Base-by-base conservation (phyloP, 2,797 vertebrate species). In the Lutjanus campechanus region DNA sequence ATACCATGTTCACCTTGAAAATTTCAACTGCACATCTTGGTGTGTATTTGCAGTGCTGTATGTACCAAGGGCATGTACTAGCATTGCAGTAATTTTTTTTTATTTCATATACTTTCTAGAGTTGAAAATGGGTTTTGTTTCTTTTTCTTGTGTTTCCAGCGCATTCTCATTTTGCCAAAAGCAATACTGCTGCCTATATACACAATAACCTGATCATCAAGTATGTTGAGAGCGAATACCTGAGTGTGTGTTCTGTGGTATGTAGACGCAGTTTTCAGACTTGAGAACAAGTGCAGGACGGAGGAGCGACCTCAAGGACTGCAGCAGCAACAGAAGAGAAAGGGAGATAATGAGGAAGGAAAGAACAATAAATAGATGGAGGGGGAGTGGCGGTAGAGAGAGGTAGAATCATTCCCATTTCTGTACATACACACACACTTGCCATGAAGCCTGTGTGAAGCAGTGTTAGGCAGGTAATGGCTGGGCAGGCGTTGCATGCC, bases 391-490 rank as follows among this genome's bases (percentile, higher is more conserved):
- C 43, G 58, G 46, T 71, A 65, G 69, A 75, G 69, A 73, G 29
- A 16, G 53, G 51, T 15, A 78, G 71, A 86, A 67, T 68, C 5
- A 46, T 72, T 77, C 50, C 36, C 11, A 36, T 79, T 69, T 76
- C 61, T 79, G 61, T 49, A 51, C 25, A 47, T 19, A 46, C 59
- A 63, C 49, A 69, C 58, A 25, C 50, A 13, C 41, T 46, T 67
- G 11, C 55, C 54, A 58, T 68, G 25, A 54, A 49, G 76, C 40
- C 29, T 12, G 43, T 77, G 60, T 79, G 71, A 84, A 84, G 73
- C 77, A 19, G 59, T 22, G 67, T 73, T 76, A 70, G 76, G 61
- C 83, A 88, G 82, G 86, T 91, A 89, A 84, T 82, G 70, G 68
- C 68, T 77, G 76, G 87, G 73, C 87, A 85, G 77, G 69, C 70